Evolutionary conservation across 2,888 invertebrate genomes (phyloP).

Genomic region (Caenorhabditis wallacei): DNA sequence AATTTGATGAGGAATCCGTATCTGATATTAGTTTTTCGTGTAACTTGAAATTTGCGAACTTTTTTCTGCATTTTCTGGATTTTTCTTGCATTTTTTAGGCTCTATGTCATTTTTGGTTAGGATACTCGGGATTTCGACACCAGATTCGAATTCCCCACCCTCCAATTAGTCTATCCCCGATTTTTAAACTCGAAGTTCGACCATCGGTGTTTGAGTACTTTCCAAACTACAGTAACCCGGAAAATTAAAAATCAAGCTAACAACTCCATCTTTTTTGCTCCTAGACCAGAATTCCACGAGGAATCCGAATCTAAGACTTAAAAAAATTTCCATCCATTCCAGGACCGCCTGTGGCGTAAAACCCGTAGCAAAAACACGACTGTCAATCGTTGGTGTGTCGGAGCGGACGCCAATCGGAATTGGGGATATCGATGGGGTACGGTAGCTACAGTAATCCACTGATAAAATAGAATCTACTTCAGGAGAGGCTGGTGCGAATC

Average conservation of each 20-base stretch:
- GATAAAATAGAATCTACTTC: not conserved
- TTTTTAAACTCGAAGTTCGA: not conserved
- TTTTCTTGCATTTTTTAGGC: too few species aligned
- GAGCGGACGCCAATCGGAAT: constrained; percentile 82
- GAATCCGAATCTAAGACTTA: too few species aligned
- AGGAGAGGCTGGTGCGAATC: constrained; percentile 79
- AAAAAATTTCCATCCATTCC: constrained; percentile 18
- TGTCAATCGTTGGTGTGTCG: constrained; percentile 79
- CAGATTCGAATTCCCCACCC: too few species aligned
- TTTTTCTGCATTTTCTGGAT: too few species aligned
- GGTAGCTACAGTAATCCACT: constrained; percentile 10
- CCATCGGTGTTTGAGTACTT: too few species aligned
- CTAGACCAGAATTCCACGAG: not conserved
- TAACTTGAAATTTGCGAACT: too few species aligned
- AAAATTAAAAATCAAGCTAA: too few species aligned
- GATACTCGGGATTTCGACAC: too few species aligned
- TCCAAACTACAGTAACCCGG: constrained; percentile 21
- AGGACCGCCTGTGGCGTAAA: constrained; percentile 83
- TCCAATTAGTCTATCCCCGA: too few species aligned
- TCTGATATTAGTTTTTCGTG: too few species aligned
- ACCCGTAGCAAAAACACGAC: constrained; percentile 80
- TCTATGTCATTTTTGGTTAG: too few species aligned
- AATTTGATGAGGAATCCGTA: too few species aligned
- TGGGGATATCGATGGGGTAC: constrained; percentile 82
- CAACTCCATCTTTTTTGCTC: not conserved